Evolutionary conservation across 1,140 invertebrate genomes (phyloP).

Genomic region (Fragariocoptes setiger): DNA sequence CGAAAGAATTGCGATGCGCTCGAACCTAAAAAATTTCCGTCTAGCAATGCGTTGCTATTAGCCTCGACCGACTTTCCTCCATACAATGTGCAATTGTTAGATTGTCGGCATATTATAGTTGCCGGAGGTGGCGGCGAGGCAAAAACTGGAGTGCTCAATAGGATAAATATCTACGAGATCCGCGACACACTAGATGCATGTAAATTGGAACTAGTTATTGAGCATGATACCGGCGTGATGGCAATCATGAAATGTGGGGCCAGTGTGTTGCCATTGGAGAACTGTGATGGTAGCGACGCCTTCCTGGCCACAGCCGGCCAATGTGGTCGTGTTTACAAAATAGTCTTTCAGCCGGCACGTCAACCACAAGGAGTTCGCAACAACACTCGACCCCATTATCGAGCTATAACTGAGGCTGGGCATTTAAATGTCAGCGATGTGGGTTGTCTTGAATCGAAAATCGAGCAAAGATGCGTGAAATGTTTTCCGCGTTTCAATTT

Average conservation of each 20-base stretch:
- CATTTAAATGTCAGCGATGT: too few species aligned
- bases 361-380: not conserved
- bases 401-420: too few species aligned
- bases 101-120: slow-evolving; percentile 63
- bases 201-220: slow-evolving; percentile 2
- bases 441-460: too few species aligned
- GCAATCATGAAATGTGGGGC: not conserved
- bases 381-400: too few species aligned
- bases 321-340: slow-evolving; percentile 3
- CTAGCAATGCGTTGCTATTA: slow-evolving; percentile 11
- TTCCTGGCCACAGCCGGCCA: slow-evolving; percentile 1
- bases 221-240: not conserved
- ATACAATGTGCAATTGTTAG: slow-evolving; percentile 58
- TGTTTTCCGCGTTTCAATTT: too few species aligned
- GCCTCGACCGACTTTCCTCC: slow-evolving; percentile 49
- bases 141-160: slow-evolving; percentile 78
- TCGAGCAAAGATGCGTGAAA: too few species aligned
- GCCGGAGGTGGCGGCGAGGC: slow-evolving; percentile 74
- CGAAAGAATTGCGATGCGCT: too few species aligned
- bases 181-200: too few species aligned
- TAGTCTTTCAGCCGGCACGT: not conserved
- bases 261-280: not conserved
- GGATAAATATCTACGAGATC: slow-evolving; percentile 16
- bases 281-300: not conserved
- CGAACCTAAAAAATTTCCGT: too few species aligned